Percentiles rank a stretch among this genome's conserved stretches.
These are phyloP conservation scores for Agrilus planipennis DNA, from an alignment of 1,140 invertebrate species.

Conservation along the genomic window DNA sequence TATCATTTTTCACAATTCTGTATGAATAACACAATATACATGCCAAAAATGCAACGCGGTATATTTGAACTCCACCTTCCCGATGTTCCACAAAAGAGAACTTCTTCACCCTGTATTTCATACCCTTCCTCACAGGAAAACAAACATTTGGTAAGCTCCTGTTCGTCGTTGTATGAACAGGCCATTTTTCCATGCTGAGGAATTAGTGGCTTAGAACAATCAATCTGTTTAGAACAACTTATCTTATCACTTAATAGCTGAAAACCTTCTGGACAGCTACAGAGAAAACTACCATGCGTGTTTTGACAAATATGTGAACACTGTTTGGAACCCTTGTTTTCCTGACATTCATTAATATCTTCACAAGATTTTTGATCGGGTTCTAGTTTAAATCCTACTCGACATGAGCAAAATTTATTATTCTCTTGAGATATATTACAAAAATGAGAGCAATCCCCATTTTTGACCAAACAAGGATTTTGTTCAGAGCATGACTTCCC, in stretches of 20 bases:
- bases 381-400: conserved; percentile 38
- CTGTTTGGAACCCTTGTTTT: conserved; percentile 18
- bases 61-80: conserved; percentile 41
- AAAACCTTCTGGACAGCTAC: conserved; percentile 23
- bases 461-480: conserved; percentile 36
- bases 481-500: conserved; percentile 38
- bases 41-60: conserved; percentile 34
- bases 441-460: conserved; percentile 23
- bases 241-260: too few species aligned
- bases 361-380: conserved; percentile 35
- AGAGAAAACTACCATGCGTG: conserved; percentile 31
- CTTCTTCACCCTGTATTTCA: conserved; percentile 37
- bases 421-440: conserved; percentile 20
- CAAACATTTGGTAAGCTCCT: conserved; percentile 40
- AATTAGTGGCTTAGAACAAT: too few species aligned
- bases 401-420: conserved; percentile 44
- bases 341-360: conserved; percentile 57
- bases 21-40: too few species aligned
- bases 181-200: conserved; percentile 15
- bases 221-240: conserved; percentile 6
- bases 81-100: conserved; percentile 35
- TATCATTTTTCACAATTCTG: too few species aligned
- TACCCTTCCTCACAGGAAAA: conserved; percentile 42
- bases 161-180: conserved; percentile 14
- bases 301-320: neutral